Evolutionary conservation across 2,888 invertebrate species (phyloP), one percentile per base, ranked within the genome.

Genomic region (Neoitamus cyanurus): DNA sequence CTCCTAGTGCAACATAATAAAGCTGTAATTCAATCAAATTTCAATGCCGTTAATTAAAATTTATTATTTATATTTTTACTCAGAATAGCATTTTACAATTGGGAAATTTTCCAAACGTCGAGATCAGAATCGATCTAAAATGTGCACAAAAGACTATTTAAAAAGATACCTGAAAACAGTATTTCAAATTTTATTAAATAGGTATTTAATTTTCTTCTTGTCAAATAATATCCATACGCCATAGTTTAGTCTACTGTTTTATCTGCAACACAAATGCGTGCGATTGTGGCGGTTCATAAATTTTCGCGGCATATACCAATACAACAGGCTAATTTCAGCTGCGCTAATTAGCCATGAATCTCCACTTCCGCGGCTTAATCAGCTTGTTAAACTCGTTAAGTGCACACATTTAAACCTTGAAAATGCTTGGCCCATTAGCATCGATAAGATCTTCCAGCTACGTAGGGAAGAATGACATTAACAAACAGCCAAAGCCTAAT

Each of bases 381-480:
- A 75, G 28, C 75, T 75, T 75, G 75, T 75, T 75, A 37, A 37
- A 11, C 20, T 70, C 31, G 31, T 31, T 30, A 70, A 70, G 31
- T 70, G 70, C 70, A 4, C 31, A 30, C 30, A 31, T 70, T 70
- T n/a, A 70, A 70, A 70, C 30, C 30, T 70, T 70, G 70, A 70
- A 70, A 25, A 58, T 58, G 20, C 25, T 15, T 20, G 20, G 9
- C 25, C 34, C 58, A 58, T 58, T 15, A 58, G 58, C 15, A 9
- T 20, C 25, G 58, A 58, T 58, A 58, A 58, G 25, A 58, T 58
- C 58, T 58, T 58, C 58, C n/a, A n/a, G 6, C 48, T 7, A n/a
- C n/a, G n/a, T n/a, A 58, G 58, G 25, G 25, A 58, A 58, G 58
- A 25, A 37, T 11, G 25, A 58, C 58, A 58, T 5, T 31, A 31